Conservation (phyloP, 2,888 invertebrate species). For the Mantis religiosa region DNA sequence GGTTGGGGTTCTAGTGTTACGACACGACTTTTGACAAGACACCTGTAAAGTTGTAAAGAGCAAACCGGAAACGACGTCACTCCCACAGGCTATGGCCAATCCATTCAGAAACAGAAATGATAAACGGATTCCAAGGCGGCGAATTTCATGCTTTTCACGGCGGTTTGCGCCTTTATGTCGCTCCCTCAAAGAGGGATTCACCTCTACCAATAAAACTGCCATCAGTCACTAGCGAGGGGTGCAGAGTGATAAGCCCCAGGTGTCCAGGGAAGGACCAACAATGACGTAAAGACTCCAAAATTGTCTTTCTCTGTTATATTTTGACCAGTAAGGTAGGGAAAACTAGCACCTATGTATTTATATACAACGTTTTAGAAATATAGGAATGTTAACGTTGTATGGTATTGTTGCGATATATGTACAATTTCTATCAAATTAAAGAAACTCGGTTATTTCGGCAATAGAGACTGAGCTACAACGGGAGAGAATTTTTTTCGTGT, state of each 20-base stretch:
- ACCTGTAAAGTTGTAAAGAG: background rate
- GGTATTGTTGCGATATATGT: too few species aligned
- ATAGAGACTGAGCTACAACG: too few species aligned
- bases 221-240: background rate
- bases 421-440: too few species aligned
- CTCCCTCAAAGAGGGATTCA: background rate
- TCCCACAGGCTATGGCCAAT: background rate
- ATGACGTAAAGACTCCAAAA: background rate
- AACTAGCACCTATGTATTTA: too few species aligned
- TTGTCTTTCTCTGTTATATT: too few species aligned
- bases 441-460: too few species aligned
- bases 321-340: too few species aligned
- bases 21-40: background rate
- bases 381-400: too few species aligned
- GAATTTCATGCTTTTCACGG: conserved; percentile 8
- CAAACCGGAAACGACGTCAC: conserved; percentile 2
- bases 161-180: background rate
- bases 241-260: background rate
- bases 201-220: background rate
- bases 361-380: too few species aligned
- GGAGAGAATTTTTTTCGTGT: too few species aligned
- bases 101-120: background rate
- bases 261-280: background rate
- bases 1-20: background rate
- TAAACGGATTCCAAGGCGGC: conserved; percentile 1